A percentile compares a stretch with the other conserved stretches of the same genome.
Evolutionary conservation across 2,797 vertebrate genomes (phyloP).

Genomic region (Podarcis lilfordi): DNA sequence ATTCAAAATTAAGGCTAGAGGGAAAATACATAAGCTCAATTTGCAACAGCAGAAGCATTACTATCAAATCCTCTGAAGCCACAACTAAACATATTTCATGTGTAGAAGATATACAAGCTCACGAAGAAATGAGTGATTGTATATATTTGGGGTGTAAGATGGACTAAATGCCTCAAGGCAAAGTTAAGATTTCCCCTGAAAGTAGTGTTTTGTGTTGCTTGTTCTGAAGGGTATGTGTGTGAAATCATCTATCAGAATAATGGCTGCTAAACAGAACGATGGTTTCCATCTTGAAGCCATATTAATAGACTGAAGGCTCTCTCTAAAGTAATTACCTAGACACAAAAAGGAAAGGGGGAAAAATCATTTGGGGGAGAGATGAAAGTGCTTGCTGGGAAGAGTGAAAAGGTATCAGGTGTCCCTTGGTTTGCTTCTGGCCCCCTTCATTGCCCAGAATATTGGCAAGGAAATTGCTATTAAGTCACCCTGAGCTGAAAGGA

Average conservation of each 20-base stretch:
- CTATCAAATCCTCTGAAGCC: neutral
- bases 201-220: neutral
- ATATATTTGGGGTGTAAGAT: neutral
- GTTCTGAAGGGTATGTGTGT: neutral
- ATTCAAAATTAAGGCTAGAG: neutral
- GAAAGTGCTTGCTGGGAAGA: neutral
- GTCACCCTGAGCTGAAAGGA: conserved; percentile 1
- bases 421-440: neutral
- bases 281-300: neutral
- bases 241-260: conserved; percentile 3
- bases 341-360: neutral
- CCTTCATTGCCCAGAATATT: conserved; percentile 10
- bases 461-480: neutral
- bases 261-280: neutral
- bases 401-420: neutral
- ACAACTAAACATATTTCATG: neutral
- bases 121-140: neutral
- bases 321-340: conserved; percentile 3
- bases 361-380: neutral
- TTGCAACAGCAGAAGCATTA: neutral
- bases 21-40: neutral
- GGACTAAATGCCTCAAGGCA: neutral
- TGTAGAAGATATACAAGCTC: neutral
- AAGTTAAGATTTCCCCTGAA: neutral
- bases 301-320: neutral